Evolutionary conservation across 2,888 invertebrate genomes (phyloP), one percentile per base, ranked within the genome.

Genomic region (Muscina levida): DNA sequence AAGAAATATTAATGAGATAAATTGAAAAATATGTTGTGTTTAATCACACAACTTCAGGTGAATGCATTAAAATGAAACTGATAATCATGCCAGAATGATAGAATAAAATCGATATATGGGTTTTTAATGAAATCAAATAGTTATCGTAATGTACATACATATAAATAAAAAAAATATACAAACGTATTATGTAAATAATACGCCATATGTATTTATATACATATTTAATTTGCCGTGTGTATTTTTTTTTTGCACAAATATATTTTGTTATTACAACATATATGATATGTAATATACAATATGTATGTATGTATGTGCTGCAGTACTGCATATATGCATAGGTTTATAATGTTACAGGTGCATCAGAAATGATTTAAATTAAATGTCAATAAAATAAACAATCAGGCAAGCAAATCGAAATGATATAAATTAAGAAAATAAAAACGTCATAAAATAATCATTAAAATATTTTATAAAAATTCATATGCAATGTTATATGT

Each of bases 331-430:
- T 53, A 22, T 31, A 31, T 57, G 31, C 8, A 8, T 44, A 44
- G 4, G 48, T 56, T n/a, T 26, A 22, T 56, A 11, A n/a, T 56
- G 26, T 39, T 62, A 42, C 42, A 62, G 62, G 19, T 31, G 31
- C 22, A 62, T 62, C 42, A 62, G 8, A 62, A 37, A 57, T 51
- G 48, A 62, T 67, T 75, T 75, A 53, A 72, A 72, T 79, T 75
- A 75, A 71, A 71, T 71, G 48, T 67, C 71, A 72, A 75, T 75
- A 67, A 67, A 39, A 72, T 39, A 72, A 74, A 57, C 57, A 79
- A 68, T 48, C 59, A 67, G 66, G 44, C 57, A 53, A 24, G 39
- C 26, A 65, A 67, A 37, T 59, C 17, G 19, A 39, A n/a, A 56
- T 19, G 44, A 26, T 62, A 15, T 44, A 57, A 59, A 70, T 44